Evolutionary conservation across 2,113 vertebrate species (phyloP), one percentile per base, ranked within the genome.

Genomic region (Osmerus mordax): DNA sequence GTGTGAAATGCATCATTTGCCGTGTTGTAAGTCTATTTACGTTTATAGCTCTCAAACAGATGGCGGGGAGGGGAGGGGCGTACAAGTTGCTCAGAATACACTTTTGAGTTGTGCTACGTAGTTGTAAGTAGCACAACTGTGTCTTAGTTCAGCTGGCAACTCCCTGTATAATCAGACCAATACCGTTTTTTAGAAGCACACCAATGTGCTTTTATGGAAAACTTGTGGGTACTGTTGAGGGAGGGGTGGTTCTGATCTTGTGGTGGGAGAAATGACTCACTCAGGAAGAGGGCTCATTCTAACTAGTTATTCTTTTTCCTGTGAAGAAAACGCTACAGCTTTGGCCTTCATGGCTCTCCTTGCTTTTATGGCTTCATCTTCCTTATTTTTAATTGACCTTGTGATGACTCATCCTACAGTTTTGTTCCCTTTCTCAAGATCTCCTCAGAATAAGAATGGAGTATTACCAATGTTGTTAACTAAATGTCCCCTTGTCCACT

Each of bases 231-330:
- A 3, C 9, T 52, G 41, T 15, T 9, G 12, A 12, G 7, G 13
- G 64, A 66, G 65, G 19, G 23, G 23, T 12, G n/a, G 14, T 19
- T 15, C 9, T 19, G 36, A 82, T 83, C 59, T 65, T 81, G 79
- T 75, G 86, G 83, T 78, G 76, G 85, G 72, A 77, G 65, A 78
- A 78, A 67, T 91, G 88, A 90, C 77, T 91, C 88, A 91, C 36
- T 59, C 68, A 66, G 76, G 72, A 78, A 76, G 78, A 60, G 21
- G 65, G 41, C 58, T n/a, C 70, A 3, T 72, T 63, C 69, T 55
- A 51, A 7, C 59, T 66, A 56, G 5, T 15, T 18, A 78, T 55
- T 67, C 8, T 25, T 73, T 70, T 14, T 15, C 63, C 65, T 65
- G 55, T 3, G 81, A 58, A 65, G 25, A 47, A 14, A 66, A 56